Conservation (phyloP, 2,113 vertebrate genomes). For the Ivindomyrus marchei region DNA sequence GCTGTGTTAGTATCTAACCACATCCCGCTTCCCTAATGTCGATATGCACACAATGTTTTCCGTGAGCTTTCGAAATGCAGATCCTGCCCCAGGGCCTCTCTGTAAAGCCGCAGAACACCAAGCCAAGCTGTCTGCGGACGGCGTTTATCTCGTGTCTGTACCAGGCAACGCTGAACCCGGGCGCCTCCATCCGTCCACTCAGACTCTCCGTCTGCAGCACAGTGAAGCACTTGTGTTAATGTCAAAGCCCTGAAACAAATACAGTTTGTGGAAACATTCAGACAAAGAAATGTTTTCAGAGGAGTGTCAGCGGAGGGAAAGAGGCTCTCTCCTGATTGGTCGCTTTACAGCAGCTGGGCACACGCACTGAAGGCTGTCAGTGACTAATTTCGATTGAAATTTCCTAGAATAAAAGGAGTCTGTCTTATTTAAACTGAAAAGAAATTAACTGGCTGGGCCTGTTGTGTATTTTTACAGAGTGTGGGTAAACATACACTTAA, state of each 20-base stretch:
- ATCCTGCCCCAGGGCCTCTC: not conserved
- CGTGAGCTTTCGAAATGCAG: not conserved
- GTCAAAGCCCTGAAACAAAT: not conserved
- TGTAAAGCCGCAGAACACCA: not conserved
- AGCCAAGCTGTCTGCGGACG: not conserved
- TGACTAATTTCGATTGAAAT: constrained; percentile 46
- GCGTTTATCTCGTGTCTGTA: not conserved
- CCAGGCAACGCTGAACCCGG: not conserved
- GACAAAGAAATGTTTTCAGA: not conserved
- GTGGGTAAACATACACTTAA: constrained; percentile 31
- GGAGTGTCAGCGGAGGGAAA: not conserved
- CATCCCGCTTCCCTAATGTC: not conserved
- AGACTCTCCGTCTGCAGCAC: not conserved
- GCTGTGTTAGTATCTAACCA: not conserved
- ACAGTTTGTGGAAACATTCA: not conserved
- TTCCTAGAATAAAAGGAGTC: constrained; percentile 33
- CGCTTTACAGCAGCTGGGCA: not conserved
- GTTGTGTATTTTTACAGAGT: constrained; percentile 29
- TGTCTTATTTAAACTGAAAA: constrained; percentile 25
- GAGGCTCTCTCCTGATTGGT: not conserved
- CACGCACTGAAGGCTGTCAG: constrained; percentile 3
- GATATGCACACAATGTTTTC: not conserved
- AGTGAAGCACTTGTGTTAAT: not conserved
- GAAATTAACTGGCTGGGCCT: constrained; percentile 25
- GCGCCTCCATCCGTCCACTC: not conserved